Percentiles rank a stretch among this genome's conserved stretches.
phyloP scores from a whole-genome alignment of 2,888 invertebrate species.

The Metopia argyrocephala region DNA sequence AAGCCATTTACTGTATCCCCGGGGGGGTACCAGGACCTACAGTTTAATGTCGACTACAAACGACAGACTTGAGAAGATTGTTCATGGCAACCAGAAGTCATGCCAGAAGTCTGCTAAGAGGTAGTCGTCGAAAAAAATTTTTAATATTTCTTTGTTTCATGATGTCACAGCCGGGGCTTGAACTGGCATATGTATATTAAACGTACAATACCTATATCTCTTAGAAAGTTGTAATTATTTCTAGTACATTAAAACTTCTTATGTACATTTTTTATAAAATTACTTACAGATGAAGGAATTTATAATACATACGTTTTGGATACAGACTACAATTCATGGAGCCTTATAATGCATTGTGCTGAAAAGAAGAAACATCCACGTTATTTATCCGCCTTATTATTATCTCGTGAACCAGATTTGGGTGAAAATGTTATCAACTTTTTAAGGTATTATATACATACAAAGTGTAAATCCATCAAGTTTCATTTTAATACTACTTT shows the following conservation, averaged over 20 bases:
- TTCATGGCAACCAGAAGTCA: no score
- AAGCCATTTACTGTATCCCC: no score
- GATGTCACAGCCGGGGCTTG: no score
- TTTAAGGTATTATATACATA: slow-evolving; percentile 76
- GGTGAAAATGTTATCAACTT: slow-evolving; percentile 80
- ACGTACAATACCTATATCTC: no score
- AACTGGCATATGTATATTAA: no score
- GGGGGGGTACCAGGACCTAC: no score
- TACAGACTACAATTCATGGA: slow-evolving; percentile 91
- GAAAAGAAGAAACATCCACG: slow-evolving; percentile 88
- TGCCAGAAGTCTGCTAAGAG: no score
- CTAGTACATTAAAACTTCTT: background rate
- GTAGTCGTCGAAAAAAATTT: no score
- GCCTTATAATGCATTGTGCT: slow-evolving; percentile 90
- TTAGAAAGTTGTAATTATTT: background rate
- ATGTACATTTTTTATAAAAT: slow-evolving; percentile 2
- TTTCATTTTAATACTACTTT: slow-evolving; percentile 1
- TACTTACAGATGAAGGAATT: slow-evolving; percentile 86
- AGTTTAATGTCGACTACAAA: no score
- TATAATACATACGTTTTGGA: slow-evolving; percentile 93
- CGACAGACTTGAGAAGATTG: no score
- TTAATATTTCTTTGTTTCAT: no score
- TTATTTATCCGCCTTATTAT: slow-evolving; percentile 89
- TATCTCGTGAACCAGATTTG: slow-evolving; percentile 83
- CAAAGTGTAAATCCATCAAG: no score